Conservation (phyloP, 2,888 invertebrate genomes). For the Empis stercorea region DNA sequence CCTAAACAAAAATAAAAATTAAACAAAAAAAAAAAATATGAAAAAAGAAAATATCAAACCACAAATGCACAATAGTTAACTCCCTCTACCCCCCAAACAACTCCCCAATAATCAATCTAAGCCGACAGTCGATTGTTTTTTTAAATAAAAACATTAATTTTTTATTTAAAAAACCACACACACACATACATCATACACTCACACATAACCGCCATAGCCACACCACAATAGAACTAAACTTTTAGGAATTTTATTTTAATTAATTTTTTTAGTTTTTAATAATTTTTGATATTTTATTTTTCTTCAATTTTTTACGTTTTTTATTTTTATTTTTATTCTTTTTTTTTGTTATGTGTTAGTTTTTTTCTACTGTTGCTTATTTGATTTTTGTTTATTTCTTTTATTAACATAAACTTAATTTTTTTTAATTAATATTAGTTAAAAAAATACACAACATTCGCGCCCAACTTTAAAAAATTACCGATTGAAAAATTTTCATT, state of each 20-base stretch:
- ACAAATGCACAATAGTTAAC: background rate
- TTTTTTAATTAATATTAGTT: too few relatives aligned
- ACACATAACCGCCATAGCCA: conserved; percentile 13
- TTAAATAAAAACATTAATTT: conserved; percentile 14
- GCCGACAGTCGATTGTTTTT: conserved; percentile 44
- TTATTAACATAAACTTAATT: too few relatives aligned
- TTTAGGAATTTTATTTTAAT: too few relatives aligned
- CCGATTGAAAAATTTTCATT: too few relatives aligned
- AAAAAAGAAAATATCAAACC: background rate
- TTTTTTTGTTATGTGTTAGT: too few relatives aligned
- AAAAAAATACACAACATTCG: too few relatives aligned
- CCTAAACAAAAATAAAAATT: conserved; percentile 33
- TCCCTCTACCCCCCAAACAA: conserved; percentile 22
- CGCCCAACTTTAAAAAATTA: too few relatives aligned
- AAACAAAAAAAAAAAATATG: conserved; percentile 13
- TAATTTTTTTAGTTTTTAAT: conserved; percentile 5
- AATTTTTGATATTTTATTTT: conserved; percentile 1
- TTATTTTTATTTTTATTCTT: background rate
- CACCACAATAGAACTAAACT: conserved; percentile 14
- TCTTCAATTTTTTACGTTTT: conserved; percentile 5
- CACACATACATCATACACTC: conserved; percentile 3
- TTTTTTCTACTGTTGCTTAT: too few relatives aligned
- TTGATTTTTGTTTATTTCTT: too few relatives aligned
- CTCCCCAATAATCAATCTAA: conserved; percentile 42
- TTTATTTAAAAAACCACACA: conserved; percentile 8